Evolutionary conservation across 2,113 vertebrate species (phyloP), one percentile per base, ranked within the genome.

Genomic region (Dicrurus megarhynchus): DNA sequence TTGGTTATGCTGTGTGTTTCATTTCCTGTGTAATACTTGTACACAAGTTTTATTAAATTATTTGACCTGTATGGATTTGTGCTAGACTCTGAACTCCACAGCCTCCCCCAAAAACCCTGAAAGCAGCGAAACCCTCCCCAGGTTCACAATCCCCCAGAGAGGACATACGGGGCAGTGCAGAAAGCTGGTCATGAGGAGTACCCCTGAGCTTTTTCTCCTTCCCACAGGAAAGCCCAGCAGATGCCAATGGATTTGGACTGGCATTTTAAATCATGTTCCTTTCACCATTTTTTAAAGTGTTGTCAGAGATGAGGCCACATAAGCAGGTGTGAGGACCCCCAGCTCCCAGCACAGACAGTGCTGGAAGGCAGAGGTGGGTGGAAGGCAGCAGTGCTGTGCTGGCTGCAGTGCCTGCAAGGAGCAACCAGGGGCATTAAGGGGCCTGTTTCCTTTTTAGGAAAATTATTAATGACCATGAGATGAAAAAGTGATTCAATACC

Each of bases 391-490:
- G 71, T 27, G 44, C 59, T 3, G 20, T 0, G 17, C 84, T 3
- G 4, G 49, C 89, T 56, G 53, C 84, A 78, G 93, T 64, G 35
- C 46, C 44, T 74, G 78, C 75, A 50, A 90, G 81, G 70, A 96
- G 49, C 76, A 96, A 80, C 59, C 91, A 80, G 89, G n/a, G 26
- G 73, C 69, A 89, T 92, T 63, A 67, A 96, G 44, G 76, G 50
- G 44, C 60, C 35, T 73, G 42, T 78, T 97, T 96, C 89, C 93
- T 95, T 97, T 97, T 98, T 91, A 95, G 82, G 76, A 80, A 95
- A 95, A 95, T 98, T 97, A 97, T 98, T 98, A 98, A 98, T 97
- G 93, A 90, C 67, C 75, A 87, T 8, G 61, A 87, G 81, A 82
- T 77, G 93, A 63, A 85, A 84, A 97, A 96, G 86, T 93, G 96